Evolutionary conservation across 2,797 vertebrate species (phyloP), one percentile per base, ranked within the genome.

Genomic region (Melopsittacus undulatus): DNA sequence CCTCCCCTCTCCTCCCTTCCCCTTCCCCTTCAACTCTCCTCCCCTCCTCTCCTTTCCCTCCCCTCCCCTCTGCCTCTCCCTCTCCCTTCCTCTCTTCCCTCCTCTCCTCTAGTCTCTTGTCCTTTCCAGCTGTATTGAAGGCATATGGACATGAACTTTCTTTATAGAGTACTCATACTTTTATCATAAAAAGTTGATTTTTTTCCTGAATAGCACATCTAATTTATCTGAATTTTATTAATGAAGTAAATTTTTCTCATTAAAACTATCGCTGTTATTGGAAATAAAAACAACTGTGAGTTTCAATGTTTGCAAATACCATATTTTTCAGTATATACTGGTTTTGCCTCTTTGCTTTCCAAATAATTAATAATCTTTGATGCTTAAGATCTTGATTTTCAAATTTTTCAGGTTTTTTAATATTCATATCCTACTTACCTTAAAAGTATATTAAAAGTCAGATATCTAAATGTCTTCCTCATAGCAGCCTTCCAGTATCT

Each of bases 1-100:
- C 15, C 4, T 13, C 12, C 13, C 8, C 2, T n/a, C n/a, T 18
- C 6, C 9, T 8, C 13, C 29, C n/a, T 43, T 13, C 19, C 8
- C 52, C 12, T 9, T 11, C 5, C 22, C 54, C 15, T n/a, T n/a
- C n/a, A n/a, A n/a, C 5, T 10, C 56, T 56, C 10, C 10, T 8
- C n/a, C 56, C 17, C 5, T 5, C 57, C 56, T 23, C 10, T 8
- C n/a, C n/a, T 30, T 17, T 15, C 29, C 16, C 17, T 42, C n/a
- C 56, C 17, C 5, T 5, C 57, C 56, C 23, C 10, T 8, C n/a
- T n/a, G n/a, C n/a, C n/a, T 30, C 17, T 15, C 29, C 16, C 17
- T 42, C n/a, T n/a, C n/a, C n/a, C n/a, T n/a, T n/a, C n/a, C n/a
- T n/a, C 16, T 9, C 13, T 5, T 4, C 15, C 11, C 21, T 22